phyloP scores from a whole-genome alignment of 2,888 invertebrate genomes.

The Danaus chrysippus region DNA sequence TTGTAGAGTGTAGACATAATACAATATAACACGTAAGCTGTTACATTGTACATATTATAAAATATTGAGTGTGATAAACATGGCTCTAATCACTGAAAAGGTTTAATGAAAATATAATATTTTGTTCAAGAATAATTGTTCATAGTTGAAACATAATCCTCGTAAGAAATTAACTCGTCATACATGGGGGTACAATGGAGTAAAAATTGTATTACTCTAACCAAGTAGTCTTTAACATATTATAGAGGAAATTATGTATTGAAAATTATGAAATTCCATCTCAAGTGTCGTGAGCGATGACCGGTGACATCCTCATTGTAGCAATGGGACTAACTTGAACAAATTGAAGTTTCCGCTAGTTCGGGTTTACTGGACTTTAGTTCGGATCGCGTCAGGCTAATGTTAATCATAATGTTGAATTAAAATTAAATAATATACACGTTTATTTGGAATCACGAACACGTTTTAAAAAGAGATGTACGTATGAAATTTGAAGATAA shows the following conservation, averaged over 20 bases:
- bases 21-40: no score
- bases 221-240: no score
- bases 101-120: no score
- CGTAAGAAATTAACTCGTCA: no score
- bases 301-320: constrained; percentile 50
- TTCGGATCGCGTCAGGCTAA: constrained; percentile 24
- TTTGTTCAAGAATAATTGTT: no score
- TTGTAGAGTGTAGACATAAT: no score
- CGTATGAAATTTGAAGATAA: constrained; percentile 2
- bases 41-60: no score
- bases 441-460: constrained; percentile 5
- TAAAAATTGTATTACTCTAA: no score
- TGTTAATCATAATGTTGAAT: background rate
- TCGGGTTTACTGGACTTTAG: constrained; percentile 40
- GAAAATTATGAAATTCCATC: constrained; percentile 35
- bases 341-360: constrained; percentile 70
- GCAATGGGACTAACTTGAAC: constrained; percentile 52
- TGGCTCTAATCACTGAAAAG: no score
- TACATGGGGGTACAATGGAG: no score
- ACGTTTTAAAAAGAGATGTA: background rate
- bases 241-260: constrained; percentile 3
- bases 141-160: no score
- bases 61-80: no score
- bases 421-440: background rate
- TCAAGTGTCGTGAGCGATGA: constrained; percentile 59